Evolutionary conservation across 2,797 vertebrate species (phyloP), one percentile per base, ranked within the genome.

Genomic region (Acridotheres tristis): DNA sequence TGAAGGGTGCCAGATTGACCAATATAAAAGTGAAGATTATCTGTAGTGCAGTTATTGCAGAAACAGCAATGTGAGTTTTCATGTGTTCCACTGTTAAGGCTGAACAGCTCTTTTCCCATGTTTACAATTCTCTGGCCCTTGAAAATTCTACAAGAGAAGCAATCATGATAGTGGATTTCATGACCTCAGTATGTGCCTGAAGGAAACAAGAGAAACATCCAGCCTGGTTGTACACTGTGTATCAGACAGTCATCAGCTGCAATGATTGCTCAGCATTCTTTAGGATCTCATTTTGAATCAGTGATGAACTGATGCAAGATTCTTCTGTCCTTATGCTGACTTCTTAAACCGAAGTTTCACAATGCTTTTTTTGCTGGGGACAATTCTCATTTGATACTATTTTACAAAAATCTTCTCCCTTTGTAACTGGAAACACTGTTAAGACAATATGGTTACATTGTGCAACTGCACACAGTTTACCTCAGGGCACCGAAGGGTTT

Each of bases 241-340:
- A 69, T 58, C 75, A 92, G 85, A 26, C 73, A 77, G n/a, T 67
- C 66, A 88, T 92, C 78, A 90, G 42, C 51, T 78, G 75, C 47
- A 95, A 75, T 75, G 71, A 81, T 55, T 91, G 79, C 66, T 97
- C 79, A 90, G 73, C 75, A 62, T 45, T 96, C 89, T 82, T 75
- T n/a, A 84, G 69, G 79, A 73, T 78, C 42, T 84, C 62, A 66
- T 81, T 94, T 86, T 73, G 79, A 79, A 94, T 59, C 34, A 72
- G 30, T n/a, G 32, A 86, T 88, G 72, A 83, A 91, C 40, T 71
- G 65, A 63, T 4, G 5, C 13, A 85, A 88, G 67, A 88, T 63
- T 87, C 27, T 72, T 80, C 68, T 68, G 50, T 72, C 40, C 54
- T 58, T 77, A 2, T 6, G 10, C 42, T 36, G 16, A 88, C 22